A percentile compares a stretch with the other conserved stretches of the same genome.
Evolutionary conservation across 2,888 invertebrate species (phyloP).

Genomic region (Andrena marginata): DNA sequence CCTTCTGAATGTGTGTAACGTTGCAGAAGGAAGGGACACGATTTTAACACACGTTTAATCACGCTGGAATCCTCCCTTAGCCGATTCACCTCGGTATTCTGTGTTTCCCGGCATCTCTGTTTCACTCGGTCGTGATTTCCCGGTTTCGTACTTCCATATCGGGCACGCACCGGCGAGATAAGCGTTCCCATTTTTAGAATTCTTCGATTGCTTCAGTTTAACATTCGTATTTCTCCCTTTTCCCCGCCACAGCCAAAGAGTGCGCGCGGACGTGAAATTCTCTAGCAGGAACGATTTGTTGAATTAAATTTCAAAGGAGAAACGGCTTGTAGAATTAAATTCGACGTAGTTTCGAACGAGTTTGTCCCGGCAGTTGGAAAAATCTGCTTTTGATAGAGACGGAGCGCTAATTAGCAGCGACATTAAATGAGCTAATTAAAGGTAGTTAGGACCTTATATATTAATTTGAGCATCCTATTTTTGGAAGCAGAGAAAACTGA

Average conservation of each 20-base stretch:
- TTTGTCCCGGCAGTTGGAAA: neutral
- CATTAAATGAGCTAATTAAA: constrained; percentile 13
- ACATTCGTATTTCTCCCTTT: neutral
- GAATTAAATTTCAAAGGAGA: neutral
- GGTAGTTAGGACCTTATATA: constrained; percentile 9
- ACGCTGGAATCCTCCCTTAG: constrained; percentile 57
- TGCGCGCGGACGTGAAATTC: constrained; percentile 14
- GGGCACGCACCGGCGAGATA: neutral
- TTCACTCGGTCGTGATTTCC: constrained; percentile 13
- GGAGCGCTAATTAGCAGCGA: constrained; percentile 13
- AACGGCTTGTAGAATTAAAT: constrained; percentile 42
- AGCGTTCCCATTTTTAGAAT: constrained; percentile 20
- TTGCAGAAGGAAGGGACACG: constrained; percentile 40
- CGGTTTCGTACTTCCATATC: constrained; percentile 20
- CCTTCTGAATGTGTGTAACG: constrained; percentile 41
- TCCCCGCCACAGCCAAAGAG: constrained; percentile 4
- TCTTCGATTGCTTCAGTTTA: constrained; percentile 17
- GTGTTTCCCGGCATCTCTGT: neutral
- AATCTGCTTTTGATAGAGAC: neutral
- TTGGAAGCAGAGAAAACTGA: too few species aligned
- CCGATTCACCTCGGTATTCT: constrained; percentile 34
- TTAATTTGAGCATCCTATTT: neutral
- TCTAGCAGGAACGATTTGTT: neutral
- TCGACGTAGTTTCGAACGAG: neutral
- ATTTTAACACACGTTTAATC: constrained; percentile 75